Percentiles rank a stretch among this genome's conserved stretches.
phyloP scores from a whole-genome alignment of 2,797 vertebrate species.

The Thamnophis elegans region DNA sequence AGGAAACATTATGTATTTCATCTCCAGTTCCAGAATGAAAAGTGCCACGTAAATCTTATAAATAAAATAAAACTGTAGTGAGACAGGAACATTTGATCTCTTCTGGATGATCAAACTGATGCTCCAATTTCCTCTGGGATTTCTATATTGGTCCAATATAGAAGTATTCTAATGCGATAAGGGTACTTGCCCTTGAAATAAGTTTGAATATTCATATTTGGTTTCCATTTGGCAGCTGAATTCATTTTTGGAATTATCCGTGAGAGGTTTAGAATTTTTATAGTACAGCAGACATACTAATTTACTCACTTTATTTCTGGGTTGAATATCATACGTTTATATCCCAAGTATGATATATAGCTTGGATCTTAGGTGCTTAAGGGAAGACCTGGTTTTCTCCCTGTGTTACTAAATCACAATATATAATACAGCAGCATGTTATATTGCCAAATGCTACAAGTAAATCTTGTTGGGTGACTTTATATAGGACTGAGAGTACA shows the following conservation, averaged over 20 bases:
- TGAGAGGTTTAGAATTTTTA: not conserved
- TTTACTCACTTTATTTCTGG: not conserved
- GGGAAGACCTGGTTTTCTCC: not conserved
- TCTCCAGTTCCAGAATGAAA: not conserved
- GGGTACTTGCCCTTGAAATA: not conserved
- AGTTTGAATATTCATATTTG: not conserved
- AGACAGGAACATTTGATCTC: not conserved
- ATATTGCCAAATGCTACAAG: not conserved
- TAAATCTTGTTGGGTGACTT: not conserved
- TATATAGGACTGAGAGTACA: not conserved
- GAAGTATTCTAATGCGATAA: not conserved
- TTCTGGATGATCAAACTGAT: not conserved
- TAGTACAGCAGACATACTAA: not conserved
- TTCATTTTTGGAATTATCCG: not conserved
- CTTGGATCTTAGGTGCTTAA: not conserved
- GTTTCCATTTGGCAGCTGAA: not conserved
- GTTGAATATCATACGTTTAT: not conserved
- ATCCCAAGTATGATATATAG: not conserved
- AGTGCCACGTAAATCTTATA: not conserved
- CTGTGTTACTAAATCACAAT: not conserved
- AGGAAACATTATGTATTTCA: not conserved
- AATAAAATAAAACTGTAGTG: not conserved
- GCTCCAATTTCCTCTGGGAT: not conserved
- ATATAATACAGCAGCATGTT: not conserved
- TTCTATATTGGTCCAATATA: not conserved